Percentiles rank a stretch among this genome's conserved stretches.
Conservation (phyloP, 2,797 vertebrate species). For the Nasua narica region DNA sequence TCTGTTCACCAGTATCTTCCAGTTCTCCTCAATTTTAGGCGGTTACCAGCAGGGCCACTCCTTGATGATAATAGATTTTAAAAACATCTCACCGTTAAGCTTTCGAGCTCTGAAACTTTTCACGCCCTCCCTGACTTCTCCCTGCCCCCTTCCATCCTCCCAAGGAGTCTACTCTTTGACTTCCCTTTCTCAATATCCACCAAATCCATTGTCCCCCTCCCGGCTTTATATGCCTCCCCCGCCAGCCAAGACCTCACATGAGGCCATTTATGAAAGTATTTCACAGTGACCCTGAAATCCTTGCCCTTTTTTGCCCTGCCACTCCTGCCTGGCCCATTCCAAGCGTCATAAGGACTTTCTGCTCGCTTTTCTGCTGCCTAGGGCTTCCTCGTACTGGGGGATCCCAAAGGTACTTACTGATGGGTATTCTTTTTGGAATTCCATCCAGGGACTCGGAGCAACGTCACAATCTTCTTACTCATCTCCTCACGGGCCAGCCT, state of each 20-base stretch:
- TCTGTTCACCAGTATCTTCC: neutral
- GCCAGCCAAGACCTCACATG: neutral
- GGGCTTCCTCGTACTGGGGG: neutral
- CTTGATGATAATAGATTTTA: neutral
- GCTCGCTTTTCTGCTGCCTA: neutral
- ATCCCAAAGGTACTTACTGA: neutral
- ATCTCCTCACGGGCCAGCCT: neutral
- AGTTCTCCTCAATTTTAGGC: neutral
- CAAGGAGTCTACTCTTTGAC: neutral
- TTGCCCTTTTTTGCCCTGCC: neutral
- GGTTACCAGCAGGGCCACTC: neutral
- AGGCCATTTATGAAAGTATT: neutral
- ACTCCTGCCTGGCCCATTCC: neutral
- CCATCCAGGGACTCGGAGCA: neutral
- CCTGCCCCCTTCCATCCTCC: neutral
- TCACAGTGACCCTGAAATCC: neutral
- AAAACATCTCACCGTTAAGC: neutral
- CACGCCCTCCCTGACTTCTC: neutral
- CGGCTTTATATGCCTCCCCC: neutral
- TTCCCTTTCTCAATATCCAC: neutral
- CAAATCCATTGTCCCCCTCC: neutral
- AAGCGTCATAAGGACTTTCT: neutral
- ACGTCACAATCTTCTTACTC: neutral
- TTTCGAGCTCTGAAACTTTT: neutral
- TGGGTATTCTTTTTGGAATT: neutral